These are phyloP conservation scores for Patiria pectinifera DNA, from an alignment of 53 echinoderm and acorn worm species.

Conservation along the genomic window DNA sequence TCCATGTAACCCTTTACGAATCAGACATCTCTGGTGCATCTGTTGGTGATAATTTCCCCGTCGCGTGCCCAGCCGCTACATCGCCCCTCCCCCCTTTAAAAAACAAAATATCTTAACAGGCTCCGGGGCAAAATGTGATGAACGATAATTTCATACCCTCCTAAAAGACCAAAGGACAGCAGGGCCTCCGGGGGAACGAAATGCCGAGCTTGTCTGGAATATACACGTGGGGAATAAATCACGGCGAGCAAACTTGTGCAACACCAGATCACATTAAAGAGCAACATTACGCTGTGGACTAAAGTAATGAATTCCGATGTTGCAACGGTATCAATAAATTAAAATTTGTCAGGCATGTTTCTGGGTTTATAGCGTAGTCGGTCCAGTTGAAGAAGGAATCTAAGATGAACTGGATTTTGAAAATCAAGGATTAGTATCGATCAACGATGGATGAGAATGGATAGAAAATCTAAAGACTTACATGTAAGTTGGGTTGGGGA, in stretches of 20 bases:
- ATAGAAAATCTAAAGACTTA: no score
- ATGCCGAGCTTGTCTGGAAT: background rate
- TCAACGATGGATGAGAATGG: no score
- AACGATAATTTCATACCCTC: background rate
- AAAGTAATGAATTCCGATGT: background rate
- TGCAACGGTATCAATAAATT: no score
- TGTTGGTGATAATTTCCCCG: slow-evolving; percentile 18
- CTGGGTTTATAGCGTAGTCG: no score
- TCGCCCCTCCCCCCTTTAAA: background rate
- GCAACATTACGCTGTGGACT: no score
- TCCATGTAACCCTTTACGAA: background rate
- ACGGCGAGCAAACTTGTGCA: background rate
- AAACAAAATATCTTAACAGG: background rate
- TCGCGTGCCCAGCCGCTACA: background rate
- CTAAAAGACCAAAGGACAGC: background rate
- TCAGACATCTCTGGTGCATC: slow-evolving; percentile 2
- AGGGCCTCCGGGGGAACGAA: background rate
- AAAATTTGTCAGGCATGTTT: no score
- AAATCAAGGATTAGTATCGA: no score
- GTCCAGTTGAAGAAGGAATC: no score
- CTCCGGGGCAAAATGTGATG: background rate
- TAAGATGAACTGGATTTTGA: no score
- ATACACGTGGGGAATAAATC: background rate
- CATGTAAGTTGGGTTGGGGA: no score
- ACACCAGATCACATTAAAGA: background rate